Conservation (phyloP, 2,888 invertebrate genomes). For the Apodemia mormo region DNA sequence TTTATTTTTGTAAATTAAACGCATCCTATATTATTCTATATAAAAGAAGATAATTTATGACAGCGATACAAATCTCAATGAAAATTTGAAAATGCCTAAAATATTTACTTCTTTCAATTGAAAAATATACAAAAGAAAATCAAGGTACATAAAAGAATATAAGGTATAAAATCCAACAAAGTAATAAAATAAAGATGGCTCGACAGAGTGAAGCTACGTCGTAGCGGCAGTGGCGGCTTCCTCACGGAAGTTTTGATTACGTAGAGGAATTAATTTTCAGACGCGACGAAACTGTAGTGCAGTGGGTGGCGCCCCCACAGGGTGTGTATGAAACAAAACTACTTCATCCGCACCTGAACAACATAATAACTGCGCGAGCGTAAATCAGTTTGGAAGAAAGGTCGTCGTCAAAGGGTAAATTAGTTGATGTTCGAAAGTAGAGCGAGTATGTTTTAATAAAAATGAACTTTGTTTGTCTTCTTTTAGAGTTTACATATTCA, state of each 20-base stretch:
- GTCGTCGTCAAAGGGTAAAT: constrained; percentile 41
- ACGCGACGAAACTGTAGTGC: constrained; percentile 73
- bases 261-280: constrained; percentile 82
- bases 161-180: constrained; percentile 14
- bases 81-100: no score
- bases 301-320: constrained; percentile 40
- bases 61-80: no score
- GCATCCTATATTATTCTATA: no score
- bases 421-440: constrained; percentile 36
- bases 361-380: constrained; percentile 56
- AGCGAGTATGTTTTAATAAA: constrained; percentile 20
- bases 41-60: no score
- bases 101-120: no score
- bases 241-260: constrained; percentile 78
- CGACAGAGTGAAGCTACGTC: constrained; percentile 61
- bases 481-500: constrained; percentile 1
- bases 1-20: no score
- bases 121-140: not conserved
- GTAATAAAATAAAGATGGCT: constrained; percentile 37
- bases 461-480: not conserved
- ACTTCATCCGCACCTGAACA: constrained; percentile 70
- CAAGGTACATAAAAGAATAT: constrained; percentile 9
- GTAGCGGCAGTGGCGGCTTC: constrained; percentile 43
- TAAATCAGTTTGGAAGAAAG: constrained; percentile 62
- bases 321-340: constrained; percentile 62